Base-by-base conservation (phyloP, 2,797 vertebrate genomes). In the Pygocentrus nattereri region DNA sequence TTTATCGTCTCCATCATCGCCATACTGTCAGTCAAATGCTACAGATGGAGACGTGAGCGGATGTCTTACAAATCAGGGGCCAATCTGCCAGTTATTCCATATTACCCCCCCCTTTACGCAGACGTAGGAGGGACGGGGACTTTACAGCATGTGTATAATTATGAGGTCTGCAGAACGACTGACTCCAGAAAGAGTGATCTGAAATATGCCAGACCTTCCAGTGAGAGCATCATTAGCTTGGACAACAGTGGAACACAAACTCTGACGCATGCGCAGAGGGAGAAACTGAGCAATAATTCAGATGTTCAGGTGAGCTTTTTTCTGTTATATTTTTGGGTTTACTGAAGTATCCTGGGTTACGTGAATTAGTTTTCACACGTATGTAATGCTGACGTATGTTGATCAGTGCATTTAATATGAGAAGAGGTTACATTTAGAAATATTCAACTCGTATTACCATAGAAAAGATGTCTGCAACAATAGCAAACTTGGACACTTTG, bases 81-180 rank as follows among this genome's bases (percentile, higher is more conserved):
- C 5, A 86, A 85, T 78, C 87, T 89, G 16, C 88, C 88, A 7
- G 84, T 90, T 73, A 88, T 90, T 79, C 88, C 88, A 38, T 88
- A 88, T 85, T 90, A 90, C 75, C 89, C 89, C 38, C 92, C 94
- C 70, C 93, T 92, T 19, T 93, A 90, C 44, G 90, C 93, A 85
- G 93, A 90, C 64, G 88, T 94, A 71, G 92, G 93, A 18, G 85
- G 84, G 25, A 87, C 86, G 15, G 89, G 88, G 34, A 89, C 89
- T 72, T 85, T 89, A 50, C 82, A 76, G 61, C 90, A 87, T 12
- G 80, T 88, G 82, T 86, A 88, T 71, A 88, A 88, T 82, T 88
- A 88, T 47, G 89, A 90, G 56, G 85, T 87, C 31, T 89, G 85
- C 81, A 86, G 85, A 84, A 90, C 86, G 13, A 86, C 78, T 74